Conservation (phyloP, 2,797 vertebrate genomes). For the Mico argentatus region DNA sequence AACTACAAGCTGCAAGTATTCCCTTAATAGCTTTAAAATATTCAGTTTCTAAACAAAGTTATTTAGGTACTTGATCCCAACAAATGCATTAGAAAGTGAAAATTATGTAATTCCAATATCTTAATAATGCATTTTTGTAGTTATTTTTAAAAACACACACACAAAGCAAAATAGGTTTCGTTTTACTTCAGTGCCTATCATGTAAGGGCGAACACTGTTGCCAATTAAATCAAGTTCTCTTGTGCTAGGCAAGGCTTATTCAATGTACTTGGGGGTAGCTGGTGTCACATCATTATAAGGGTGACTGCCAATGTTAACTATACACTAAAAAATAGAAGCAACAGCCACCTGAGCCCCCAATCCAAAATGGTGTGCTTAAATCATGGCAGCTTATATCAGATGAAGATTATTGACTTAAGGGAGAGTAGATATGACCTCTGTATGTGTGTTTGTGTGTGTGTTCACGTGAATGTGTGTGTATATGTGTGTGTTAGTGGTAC, state of each 20-base stretch:
- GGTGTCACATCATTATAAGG: constrained; percentile 86
- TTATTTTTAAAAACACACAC: constrained; percentile 35
- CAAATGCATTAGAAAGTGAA: constrained; percentile 55
- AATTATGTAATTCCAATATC: constrained; percentile 60
- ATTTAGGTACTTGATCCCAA: constrained; percentile 76
- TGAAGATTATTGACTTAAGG: constrained; percentile 61
- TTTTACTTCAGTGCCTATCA: constrained; percentile 74
- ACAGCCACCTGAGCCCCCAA: constrained; percentile 86
- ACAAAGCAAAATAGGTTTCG: constrained; percentile 39
- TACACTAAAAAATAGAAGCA: constrained; percentile 84
- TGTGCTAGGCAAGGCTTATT: constrained; percentile 73
- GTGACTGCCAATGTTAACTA: constrained; percentile 89
- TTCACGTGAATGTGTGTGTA: neutral
- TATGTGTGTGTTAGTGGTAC: neutral
- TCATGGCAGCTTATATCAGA: constrained; percentile 55
- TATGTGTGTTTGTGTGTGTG: neutral
- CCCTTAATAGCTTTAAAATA: constrained; percentile 86
- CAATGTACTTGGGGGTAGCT: constrained; percentile 73
- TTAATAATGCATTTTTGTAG: constrained; percentile 50
- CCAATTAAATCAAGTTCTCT: constrained; percentile 83
- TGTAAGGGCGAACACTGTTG: constrained; percentile 58
- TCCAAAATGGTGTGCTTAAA: constrained; percentile 63
- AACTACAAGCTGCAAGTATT: constrained; percentile 82
- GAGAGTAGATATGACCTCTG: constrained; percentile 41
- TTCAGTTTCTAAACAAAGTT: constrained; percentile 82